Percentiles rank a stretch among this genome's conserved stretches.
Conservation (phyloP, 2,797 vertebrate species). For the Cyclopterus lumpus region DNA sequence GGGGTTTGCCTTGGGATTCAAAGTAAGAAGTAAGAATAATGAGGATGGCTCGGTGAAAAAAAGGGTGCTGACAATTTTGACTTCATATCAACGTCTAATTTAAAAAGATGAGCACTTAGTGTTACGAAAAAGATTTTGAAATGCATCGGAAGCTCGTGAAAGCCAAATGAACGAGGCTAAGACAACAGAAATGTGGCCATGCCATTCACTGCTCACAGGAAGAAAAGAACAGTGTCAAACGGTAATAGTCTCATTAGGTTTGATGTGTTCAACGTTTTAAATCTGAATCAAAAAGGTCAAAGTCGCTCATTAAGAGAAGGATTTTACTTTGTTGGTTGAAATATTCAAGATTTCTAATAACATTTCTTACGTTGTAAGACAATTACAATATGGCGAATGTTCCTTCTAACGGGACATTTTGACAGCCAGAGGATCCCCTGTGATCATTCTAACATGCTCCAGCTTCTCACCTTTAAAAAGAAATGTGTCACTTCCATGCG, state of each 20-base stretch:
- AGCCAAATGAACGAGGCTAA: constrained; percentile 17
- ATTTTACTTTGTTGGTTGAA: constrained; percentile 36
- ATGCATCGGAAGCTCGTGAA: constrained; percentile 15
- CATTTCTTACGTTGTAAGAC: constrained; percentile 27
- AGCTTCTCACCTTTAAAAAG: constrained; percentile 3
- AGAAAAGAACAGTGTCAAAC: constrained; percentile 28
- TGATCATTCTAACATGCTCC: constrained; percentile 1
- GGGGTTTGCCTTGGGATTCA: constrained; percentile 15
- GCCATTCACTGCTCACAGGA: neutral
- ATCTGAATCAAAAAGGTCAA: constrained; percentile 33
- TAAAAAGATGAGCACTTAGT: constrained; percentile 15
- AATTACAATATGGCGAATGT: constrained; percentile 31
- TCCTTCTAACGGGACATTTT: constrained; percentile 5
- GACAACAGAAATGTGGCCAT: constrained; percentile 11
- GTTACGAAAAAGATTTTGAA: constrained; percentile 13
- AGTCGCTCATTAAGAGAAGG: constrained; percentile 2
- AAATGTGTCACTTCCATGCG: neutral
- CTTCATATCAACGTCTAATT: constrained; percentile 16
- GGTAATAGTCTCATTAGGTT: constrained; percentile 54
- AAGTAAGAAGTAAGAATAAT: constrained; percentile 10
- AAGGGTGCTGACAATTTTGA: constrained; percentile 24
- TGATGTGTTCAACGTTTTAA: constrained; percentile 32
- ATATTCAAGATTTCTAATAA: constrained; percentile 31
- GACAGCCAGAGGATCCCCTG: neutral
- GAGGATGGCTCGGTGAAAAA: constrained; percentile 1